These are phyloP conservation scores for Poeciliopsis occidentalis DNA, from an alignment of 2,113 vertebrate genomes.

Conservation along the genomic window DNA sequence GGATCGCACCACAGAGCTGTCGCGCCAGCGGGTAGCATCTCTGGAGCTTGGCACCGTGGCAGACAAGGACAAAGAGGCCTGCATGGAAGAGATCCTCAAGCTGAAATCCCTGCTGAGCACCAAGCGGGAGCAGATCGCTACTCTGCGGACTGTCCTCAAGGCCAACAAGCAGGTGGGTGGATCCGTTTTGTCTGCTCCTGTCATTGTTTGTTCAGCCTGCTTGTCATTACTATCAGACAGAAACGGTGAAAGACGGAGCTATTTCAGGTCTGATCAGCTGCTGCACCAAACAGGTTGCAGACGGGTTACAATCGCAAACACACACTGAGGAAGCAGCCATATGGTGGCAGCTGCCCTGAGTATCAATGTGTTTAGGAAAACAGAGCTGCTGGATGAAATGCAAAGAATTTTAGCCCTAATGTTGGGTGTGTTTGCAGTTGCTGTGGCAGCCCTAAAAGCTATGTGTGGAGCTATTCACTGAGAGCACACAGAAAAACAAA, in stretches of 20 bases:
- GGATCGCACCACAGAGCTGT: slow-evolving; percentile 94
- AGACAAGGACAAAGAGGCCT: slow-evolving; percentile 95
- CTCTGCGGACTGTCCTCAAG: slow-evolving; percentile 95
- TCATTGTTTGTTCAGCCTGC: slow-evolving; percentile 7
- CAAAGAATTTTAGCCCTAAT: slow-evolving; percentile 18
- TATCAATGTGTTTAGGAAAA: slow-evolving; percentile 32
- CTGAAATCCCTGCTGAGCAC: slow-evolving; percentile 98
- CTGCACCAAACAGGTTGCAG: slow-evolving; percentile 47
- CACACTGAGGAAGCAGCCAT: slow-evolving; percentile 32
- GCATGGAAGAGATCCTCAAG: slow-evolving; percentile 98
- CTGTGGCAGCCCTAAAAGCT: slow-evolving; percentile 43
- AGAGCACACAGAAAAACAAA: neutral
- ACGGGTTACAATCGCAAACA: slow-evolving; percentile 33
- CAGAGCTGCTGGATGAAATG: slow-evolving; percentile 24
- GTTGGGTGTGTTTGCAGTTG: slow-evolving; percentile 53
- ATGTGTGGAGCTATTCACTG: slow-evolving; percentile 27
- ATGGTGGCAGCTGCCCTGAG: slow-evolving; percentile 44
- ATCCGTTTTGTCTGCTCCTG: neutral
- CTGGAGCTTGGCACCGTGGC: slow-evolving; percentile 90
- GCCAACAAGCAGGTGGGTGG: slow-evolving; percentile 95
- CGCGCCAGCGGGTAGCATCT: slow-evolving; percentile 90
- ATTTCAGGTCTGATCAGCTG: slow-evolving; percentile 68
- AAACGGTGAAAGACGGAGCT: slow-evolving; percentile 35
- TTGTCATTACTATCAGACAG: neutral
- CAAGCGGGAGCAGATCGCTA: slow-evolving; percentile 98